A percentile compares a stretch with the other conserved stretches of the same genome.
These are phyloP conservation scores for Papilio glaucus DNA, from an alignment of 1,140 invertebrate species.

Conservation along the genomic window DNA sequence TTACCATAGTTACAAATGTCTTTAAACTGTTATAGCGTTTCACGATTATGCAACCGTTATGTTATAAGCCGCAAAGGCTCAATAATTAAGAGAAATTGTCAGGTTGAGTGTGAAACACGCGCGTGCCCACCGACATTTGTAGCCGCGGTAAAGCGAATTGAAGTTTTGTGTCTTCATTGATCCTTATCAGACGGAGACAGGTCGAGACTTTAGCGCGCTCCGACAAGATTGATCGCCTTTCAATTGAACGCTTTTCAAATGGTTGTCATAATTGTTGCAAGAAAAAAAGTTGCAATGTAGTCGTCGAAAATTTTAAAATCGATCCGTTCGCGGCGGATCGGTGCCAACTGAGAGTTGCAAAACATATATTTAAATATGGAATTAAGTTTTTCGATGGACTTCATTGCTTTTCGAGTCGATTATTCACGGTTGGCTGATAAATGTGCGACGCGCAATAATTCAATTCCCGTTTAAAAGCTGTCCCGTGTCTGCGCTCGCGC, in stretches of 20 bases:
- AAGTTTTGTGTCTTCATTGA: slow-evolving; percentile 26
- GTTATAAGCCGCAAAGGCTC: slow-evolving; percentile 11
- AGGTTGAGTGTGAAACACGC: slow-evolving; percentile 17
- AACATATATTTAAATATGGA: slow-evolving; percentile 76
- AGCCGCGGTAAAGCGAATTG: slow-evolving; percentile 20
- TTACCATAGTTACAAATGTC: slow-evolving; percentile 12
- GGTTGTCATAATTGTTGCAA: slow-evolving; percentile 25
- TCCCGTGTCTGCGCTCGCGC: slow-evolving; percentile 52
- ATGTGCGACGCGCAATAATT: slow-evolving; percentile 77
- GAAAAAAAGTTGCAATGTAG: slow-evolving; percentile 10
- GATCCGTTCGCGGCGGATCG: not conserved
- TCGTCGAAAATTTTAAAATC: slow-evolving; percentile 10
- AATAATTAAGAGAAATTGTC: slow-evolving; percentile 9
- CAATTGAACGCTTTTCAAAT: slow-evolving; percentile 22
- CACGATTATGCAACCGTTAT: slow-evolving; percentile 4
- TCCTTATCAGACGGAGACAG: slow-evolving; percentile 7
- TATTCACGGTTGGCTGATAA: slow-evolving; percentile 74
- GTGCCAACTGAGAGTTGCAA: slow-evolving; percentile 41
- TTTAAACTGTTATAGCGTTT: slow-evolving; percentile 11
- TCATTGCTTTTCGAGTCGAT: slow-evolving; percentile 72
- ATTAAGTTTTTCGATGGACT: slow-evolving; percentile 76
- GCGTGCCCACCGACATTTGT: slow-evolving; percentile 26
- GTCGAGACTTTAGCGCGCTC: slow-evolving; percentile 10
- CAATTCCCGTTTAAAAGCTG: slow-evolving; percentile 71
- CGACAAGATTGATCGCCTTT: slow-evolving; percentile 31